These are phyloP conservation scores for Seriola quinqueradiata DNA, from an alignment of 2,113 vertebrate species.

Conservation along the genomic window DNA sequence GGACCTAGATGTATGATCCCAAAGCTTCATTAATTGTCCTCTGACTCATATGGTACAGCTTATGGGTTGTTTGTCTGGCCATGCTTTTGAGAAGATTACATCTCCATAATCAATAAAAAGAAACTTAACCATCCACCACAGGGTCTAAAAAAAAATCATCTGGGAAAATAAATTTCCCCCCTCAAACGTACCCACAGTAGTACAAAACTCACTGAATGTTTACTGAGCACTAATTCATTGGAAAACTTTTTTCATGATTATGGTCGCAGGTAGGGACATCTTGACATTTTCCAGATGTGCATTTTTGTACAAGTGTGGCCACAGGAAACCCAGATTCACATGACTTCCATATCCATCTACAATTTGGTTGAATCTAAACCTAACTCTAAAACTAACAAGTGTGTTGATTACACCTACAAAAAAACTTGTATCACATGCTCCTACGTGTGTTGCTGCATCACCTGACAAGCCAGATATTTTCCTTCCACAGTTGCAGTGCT, in stretches of 20 bases:
- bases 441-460: conserved; percentile 29
- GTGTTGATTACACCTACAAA: not conserved
- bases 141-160: conserved; percentile 45
- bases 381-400: not conserved
- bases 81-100: conserved; percentile 82
- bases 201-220: conserved; percentile 37
- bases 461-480: conserved; percentile 34
- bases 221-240: conserved; percentile 22
- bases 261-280: conserved; percentile 5
- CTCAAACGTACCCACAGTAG: conserved; percentile 18
- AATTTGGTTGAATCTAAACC: conserved; percentile 7
- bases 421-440: conserved; percentile 5
- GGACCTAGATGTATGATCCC: conserved; percentile 60
- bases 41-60: conserved; percentile 68
- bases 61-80: conserved; percentile 65
- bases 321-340: conserved; percentile 14
- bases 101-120: conserved; percentile 82
- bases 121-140: conserved; percentile 52
- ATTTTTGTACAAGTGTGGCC: conserved; percentile 55
- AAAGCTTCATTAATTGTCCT: conserved; percentile 64
- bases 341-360: not conserved
- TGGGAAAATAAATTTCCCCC: conserved; percentile 48
- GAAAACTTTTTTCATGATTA: conserved; percentile 19
- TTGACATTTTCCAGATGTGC: conserved; percentile 44
- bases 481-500: conserved; percentile 14